These are phyloP conservation scores for Amia ocellicauda DNA, from an alignment of 2,113 vertebrate species.

Conservation along the genomic window DNA sequence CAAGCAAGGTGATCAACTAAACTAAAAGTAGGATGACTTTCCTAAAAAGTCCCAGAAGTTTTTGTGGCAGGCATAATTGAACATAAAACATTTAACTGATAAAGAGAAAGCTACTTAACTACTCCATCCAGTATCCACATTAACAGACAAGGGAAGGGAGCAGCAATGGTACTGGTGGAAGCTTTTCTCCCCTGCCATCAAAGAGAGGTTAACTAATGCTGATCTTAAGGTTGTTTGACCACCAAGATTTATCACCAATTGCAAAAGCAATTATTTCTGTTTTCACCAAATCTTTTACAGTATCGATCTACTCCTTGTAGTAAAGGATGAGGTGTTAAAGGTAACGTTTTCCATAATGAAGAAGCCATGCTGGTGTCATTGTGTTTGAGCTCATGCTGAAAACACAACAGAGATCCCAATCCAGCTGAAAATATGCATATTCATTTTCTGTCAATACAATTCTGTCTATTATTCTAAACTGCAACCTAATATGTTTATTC, in stretches of 20 bases:
- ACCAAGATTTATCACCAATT: conserved; percentile 12
- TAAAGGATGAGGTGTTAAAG: neutral
- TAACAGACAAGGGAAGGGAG: neutral
- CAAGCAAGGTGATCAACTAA: too few species aligned
- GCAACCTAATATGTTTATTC: too few species aligned
- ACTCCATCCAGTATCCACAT: conserved; percentile 20
- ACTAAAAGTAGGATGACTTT: too few species aligned
- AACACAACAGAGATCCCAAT: neutral
- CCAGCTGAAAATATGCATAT: too few species aligned
- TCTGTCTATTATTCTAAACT: too few species aligned
- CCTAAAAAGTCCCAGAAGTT: too few species aligned
- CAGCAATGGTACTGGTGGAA: too few species aligned
- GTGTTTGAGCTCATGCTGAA: neutral
- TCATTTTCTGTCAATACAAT: too few species aligned
- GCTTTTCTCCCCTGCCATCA: too few species aligned
- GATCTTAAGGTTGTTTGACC: conserved; percentile 7
- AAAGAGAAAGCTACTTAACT: conserved; percentile 36
- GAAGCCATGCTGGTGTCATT: neutral
- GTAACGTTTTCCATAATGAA: neutral
- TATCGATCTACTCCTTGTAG: neutral
- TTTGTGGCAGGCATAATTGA: too few species aligned
- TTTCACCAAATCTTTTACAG: neutral
- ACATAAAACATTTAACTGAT: too few species aligned
- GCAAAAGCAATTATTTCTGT: conserved; percentile 17
- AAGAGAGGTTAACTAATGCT: conserved; percentile 17